Percentiles rank a stretch among this genome's conserved stretches.
phyloP scores from a whole-genome alignment of 2,797 vertebrate genomes.

The Chelmon rostratus region DNA sequence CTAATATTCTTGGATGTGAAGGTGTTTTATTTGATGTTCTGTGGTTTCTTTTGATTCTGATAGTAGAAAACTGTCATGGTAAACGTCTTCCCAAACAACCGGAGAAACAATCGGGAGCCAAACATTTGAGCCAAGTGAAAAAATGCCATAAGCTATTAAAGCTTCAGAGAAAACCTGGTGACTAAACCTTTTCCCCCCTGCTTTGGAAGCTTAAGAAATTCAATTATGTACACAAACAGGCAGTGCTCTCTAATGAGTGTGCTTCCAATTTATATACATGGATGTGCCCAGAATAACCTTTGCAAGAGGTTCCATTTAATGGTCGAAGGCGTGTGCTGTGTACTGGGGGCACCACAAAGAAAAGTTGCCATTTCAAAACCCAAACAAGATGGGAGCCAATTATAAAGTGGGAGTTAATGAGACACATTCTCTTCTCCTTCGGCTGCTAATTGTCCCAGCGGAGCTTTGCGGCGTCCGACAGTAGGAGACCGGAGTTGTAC shows the following conservation, averaged over 20 bases:
- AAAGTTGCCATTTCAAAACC: conserved; percentile 52
- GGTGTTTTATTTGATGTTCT: too few relatives aligned
- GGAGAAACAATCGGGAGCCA: background rate
- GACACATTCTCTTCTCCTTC: conserved; percentile 42
- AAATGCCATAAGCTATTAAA: background rate
- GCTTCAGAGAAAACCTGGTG: conserved; percentile 19
- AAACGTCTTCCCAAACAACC: background rate
- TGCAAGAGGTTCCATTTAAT: conserved; percentile 41
- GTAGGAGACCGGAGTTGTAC: conserved; percentile 6
- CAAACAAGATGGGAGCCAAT: conserved; percentile 62
- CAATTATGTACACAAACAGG: conserved; percentile 58
- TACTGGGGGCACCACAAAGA: conserved; percentile 7
- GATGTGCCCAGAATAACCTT: conserved; percentile 44
- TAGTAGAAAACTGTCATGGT: background rate
- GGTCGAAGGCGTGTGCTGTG: background rate
- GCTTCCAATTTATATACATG: conserved; percentile 37
- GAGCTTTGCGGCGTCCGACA: conserved; percentile 20
- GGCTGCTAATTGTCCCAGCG: conserved; percentile 48
- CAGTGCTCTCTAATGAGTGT: conserved; percentile 35
- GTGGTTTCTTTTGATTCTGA: background rate
- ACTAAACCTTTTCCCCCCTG: background rate
- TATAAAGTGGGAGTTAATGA: conserved; percentile 64
- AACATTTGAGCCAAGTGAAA: background rate
- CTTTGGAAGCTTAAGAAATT: conserved; percentile 42
- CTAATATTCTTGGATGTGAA: background rate